Evolutionary conservation across 2,888 invertebrate species (phyloP).

Genomic region (Cryptocephalus moraei): DNA sequence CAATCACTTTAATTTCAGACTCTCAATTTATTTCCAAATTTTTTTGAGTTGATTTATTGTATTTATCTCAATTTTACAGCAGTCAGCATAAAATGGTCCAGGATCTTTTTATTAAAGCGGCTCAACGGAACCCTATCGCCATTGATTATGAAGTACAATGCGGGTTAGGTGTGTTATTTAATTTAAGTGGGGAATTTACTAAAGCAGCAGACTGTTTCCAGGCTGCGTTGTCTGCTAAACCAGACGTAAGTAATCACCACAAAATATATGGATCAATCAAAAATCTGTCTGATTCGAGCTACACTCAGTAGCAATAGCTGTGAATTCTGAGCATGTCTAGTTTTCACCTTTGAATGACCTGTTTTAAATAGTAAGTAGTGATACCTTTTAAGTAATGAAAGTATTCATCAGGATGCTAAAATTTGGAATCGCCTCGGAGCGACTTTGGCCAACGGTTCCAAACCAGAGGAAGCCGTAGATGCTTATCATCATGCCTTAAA

Average conservation of each 20-base stretch:
- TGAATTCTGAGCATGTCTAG: too few species aligned
- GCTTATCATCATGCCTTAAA: conserved; percentile 89
- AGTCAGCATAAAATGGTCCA: conserved; percentile 55
- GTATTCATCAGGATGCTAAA: conserved; percentile 61
- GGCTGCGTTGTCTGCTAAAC: conserved; percentile 74
- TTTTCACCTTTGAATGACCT: background rate
- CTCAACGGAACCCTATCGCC: conserved; percentile 59
- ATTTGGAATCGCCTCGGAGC: conserved; percentile 97
- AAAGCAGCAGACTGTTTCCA: conserved; percentile 96
- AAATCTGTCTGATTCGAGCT: too few species aligned
- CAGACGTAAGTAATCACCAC: conserved; percentile 48
- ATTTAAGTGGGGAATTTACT: conserved; percentile 86
- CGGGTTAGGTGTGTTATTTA: conserved; percentile 91
- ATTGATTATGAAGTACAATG: conserved; percentile 88
- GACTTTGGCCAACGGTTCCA: conserved; percentile 89
- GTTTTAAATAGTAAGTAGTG: too few species aligned
- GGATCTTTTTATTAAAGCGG: conserved; percentile 67
- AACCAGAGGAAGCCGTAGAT: conserved; percentile 91
- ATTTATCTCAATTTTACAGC: conserved; percentile 25
- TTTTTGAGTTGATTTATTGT: too few species aligned
- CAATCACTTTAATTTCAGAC: background rate
- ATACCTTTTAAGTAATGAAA: too few species aligned
- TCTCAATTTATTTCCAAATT: too few species aligned
- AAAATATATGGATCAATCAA: too few species aligned
- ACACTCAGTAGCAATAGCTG: too few species aligned